A percentile compares a stretch with the other conserved stretches of the same genome.
Conservation (phyloP, 2,888 invertebrate species). For the Thumatha senex region DNA sequence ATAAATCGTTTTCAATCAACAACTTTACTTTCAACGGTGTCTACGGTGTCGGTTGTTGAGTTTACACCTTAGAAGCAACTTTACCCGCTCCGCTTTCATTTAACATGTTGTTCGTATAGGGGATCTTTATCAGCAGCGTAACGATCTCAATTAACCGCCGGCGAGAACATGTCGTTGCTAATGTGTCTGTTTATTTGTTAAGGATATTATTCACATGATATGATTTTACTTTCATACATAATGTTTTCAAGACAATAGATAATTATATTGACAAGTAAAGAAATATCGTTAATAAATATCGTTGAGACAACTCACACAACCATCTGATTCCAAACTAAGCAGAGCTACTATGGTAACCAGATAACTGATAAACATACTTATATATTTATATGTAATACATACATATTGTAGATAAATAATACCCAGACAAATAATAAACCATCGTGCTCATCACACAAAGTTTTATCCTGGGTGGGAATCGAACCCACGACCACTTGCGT, state of each 20-base stretch:
- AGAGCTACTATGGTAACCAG: no score
- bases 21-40: not conserved
- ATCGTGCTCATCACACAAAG: no score
- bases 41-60: not conserved
- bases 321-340: no score
- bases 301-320: no score
- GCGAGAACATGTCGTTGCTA: conserved; percentile 35
- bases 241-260: not conserved
- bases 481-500: no score
- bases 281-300: no score
- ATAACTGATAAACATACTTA: no score
- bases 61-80: conserved; percentile 5
- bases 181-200: conserved; percentile 30
- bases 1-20: not conserved
- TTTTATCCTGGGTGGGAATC: no score
- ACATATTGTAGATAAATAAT: no score
- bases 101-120: conserved; percentile 12
- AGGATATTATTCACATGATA: conserved; percentile 10
- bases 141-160: conserved; percentile 39
- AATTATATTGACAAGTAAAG: no score
- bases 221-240: not conserved
- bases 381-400: no score
- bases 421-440: no score
- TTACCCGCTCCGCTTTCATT: conserved; percentile 1
- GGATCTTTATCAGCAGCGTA: conserved; percentile 33